Conservation (phyloP, 2,113 vertebrate genomes). For the Tachysurus fulvidraco region DNA sequence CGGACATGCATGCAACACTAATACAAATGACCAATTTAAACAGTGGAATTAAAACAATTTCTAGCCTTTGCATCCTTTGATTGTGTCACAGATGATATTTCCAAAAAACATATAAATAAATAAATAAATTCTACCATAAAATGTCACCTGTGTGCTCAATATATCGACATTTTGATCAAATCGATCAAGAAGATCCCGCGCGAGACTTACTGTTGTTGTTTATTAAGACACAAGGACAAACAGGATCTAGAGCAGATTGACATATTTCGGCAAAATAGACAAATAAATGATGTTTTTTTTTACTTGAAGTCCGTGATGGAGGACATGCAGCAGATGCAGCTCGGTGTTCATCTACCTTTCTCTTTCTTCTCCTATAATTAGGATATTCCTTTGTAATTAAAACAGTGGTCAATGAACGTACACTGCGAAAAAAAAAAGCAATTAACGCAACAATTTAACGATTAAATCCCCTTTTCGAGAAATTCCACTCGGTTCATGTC, state of each 20-base stretch:
- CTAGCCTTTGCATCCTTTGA: background rate
- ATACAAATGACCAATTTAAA: background rate
- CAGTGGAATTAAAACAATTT: background rate
- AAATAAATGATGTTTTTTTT: background rate
- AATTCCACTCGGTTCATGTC: background rate
- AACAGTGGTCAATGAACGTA: background rate
- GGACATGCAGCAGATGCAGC: slow-evolving; percentile 26
- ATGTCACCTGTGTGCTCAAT: background rate
- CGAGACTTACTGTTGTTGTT: background rate
- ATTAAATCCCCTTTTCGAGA: background rate
- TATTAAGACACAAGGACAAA: background rate
- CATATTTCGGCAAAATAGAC: background rate
- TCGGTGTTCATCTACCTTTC: slow-evolving; percentile 6
- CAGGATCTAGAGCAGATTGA: background rate
- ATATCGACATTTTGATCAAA: background rate
- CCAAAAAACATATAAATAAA: background rate
- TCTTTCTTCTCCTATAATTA: slow-evolving; percentile 15
- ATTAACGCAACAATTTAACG: background rate
- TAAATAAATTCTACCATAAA: background rate
- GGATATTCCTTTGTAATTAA: background rate
- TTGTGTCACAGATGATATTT: background rate
- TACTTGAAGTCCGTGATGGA: background rate
- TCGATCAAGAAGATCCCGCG: background rate
- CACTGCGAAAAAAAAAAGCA: background rate
- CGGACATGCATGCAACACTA: background rate